Evolutionary conservation across 2,797 vertebrate species (phyloP).

Genomic region (Squalus acanthias): DNA sequence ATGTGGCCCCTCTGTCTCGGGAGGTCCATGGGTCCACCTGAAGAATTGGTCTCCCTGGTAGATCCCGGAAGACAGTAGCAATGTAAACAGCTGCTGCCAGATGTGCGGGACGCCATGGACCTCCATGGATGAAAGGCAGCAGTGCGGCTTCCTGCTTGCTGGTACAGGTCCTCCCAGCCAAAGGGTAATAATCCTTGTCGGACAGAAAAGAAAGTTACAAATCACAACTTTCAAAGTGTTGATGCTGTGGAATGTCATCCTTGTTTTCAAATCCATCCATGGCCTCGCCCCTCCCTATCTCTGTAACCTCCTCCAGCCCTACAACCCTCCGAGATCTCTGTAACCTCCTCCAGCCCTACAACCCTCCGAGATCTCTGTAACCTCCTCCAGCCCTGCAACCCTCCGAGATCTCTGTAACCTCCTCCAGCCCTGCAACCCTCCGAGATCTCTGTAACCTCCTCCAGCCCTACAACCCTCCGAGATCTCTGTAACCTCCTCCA

Average conservation of each 20-base stretch:
- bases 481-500: not conserved
- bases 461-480: not conserved
- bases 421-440: no score
- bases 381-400: not conserved
- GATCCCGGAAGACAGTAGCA: not conserved
- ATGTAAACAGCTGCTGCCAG: not conserved
- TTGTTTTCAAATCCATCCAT: not conserved
- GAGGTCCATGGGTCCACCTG: not conserved
- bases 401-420: not conserved
- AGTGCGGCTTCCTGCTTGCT: not conserved
- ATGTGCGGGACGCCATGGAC: not conserved
- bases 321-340: not conserved
- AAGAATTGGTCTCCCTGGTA: not conserved
- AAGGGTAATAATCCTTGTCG: not conserved
- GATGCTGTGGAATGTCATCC: not conserved
- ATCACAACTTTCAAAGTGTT: not conserved
- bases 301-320: no score
- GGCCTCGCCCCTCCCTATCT: not conserved
- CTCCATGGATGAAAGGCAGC: not conserved
- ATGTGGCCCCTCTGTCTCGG: not conserved
- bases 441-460: not conserved
- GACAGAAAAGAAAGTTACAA: not conserved
- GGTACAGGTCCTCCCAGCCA: not conserved
- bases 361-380: not conserved
- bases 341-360: not conserved